Conservation (phyloP, 2,888 invertebrate genomes). For the Amphiduros pacificus region DNA sequence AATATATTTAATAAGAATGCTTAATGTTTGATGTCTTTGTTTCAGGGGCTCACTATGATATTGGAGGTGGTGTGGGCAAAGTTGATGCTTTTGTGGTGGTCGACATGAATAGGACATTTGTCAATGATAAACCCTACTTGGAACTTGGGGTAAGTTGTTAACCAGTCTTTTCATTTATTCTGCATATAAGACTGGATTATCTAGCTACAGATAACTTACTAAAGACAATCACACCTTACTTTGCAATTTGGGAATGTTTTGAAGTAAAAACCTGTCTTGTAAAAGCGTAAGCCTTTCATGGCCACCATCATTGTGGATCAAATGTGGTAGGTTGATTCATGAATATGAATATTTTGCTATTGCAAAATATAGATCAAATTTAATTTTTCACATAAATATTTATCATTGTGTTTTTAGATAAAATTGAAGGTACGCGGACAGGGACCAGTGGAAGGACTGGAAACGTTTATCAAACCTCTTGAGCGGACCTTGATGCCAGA, state of each 20-base stretch:
- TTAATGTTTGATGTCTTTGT: no score
- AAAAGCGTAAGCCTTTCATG: no score
- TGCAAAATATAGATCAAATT: not conserved
- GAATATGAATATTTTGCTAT: no score
- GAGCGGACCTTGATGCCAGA: not conserved
- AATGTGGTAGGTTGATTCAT: no score
- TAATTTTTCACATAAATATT: not conserved
- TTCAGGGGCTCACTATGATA: not conserved
- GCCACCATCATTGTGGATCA: no score
- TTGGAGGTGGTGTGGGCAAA: not conserved
- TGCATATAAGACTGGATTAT: no score
- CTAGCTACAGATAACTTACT: no score
- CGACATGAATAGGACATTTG: not conserved
- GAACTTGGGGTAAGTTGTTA: conserved; percentile 3
- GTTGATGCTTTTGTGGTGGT: not conserved
- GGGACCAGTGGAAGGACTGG: not conserved
- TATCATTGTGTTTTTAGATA: not conserved
- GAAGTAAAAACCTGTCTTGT: no score
- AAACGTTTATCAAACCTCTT: not conserved
- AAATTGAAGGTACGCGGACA: not conserved
- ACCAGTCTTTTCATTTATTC: no score
- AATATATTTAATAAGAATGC: no score
- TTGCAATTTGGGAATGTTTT: no score
- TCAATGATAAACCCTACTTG: not conserved
- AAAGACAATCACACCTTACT: no score